Evolutionary conservation across 2,113 vertebrate genomes (phyloP), one percentile per base, ranked within the genome.

Genomic region (Cacatua alba): DNA sequence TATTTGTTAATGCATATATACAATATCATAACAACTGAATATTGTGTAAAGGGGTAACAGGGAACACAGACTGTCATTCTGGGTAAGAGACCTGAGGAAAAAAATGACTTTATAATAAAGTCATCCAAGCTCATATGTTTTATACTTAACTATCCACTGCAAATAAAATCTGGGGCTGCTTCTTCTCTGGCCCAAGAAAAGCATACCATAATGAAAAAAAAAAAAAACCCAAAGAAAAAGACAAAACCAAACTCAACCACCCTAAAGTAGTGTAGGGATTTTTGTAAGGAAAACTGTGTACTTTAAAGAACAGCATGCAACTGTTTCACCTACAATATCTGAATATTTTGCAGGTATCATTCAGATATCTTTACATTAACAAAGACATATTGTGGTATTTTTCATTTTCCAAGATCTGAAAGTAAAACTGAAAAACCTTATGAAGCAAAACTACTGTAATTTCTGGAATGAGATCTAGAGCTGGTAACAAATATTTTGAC

Each of bases 11-110:
- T 85, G 92, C 86, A 90, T 86, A 92, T 93, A 96, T 95, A 90
- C 96, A 95, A 78, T 97, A 91, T 95, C 97, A 92, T 92, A 95
- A 94, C 92, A 88, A 85, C 70, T n/a, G 84, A 97, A 95, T 84
- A 88, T 84, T 81, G 71, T 81, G 72, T 88, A 84, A 81, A 95
- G 88, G 86, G 94, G 88, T 86, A 88, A 82, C 62, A 83, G 90
- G 92, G 49, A 96, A 96, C 84, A 68, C 25, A 74, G 83, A 63
- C 88, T 95, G 93, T 96, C 95, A 95, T 85, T 90, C 91, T 60
- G 62, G 60, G 82, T 77, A 94, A 94, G 65, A 90, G 82, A 60
- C 95, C 72, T 94, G 70, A 46, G 82, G 82, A 90, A 94, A 92
- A 88, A 94, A 84, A 86, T 57, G 18, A 86, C 69, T 93, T 96